phyloP scores from a whole-genome alignment of 2,888 invertebrate genomes.

The Aphodius sticticus region DNA sequence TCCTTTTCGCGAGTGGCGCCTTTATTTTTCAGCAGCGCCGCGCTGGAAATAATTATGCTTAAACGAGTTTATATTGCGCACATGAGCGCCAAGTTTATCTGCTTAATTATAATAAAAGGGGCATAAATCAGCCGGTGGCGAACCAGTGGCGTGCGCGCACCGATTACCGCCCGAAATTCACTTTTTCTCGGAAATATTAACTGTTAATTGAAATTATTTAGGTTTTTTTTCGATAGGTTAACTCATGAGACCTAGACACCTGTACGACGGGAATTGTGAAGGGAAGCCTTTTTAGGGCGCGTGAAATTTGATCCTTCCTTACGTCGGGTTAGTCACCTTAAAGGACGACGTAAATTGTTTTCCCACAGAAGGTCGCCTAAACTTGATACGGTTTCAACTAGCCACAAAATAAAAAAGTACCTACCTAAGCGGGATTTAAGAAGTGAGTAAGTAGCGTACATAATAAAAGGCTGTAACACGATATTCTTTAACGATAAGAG shows the following conservation, averaged over 20 bases:
- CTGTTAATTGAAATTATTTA: not conserved
- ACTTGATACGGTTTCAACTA: not conserved
- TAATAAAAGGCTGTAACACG: not conserved
- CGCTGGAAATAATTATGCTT: not conserved
- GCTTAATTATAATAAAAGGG: conserved; percentile 32
- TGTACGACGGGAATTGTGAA: not conserved
- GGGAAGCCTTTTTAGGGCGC: not conserved
- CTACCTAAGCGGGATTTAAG: not conserved
- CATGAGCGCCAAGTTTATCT: conserved; percentile 18
- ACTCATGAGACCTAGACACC: not conserved
- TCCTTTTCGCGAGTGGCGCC: not conserved
- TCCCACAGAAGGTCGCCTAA: not conserved
- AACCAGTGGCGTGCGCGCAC: not conserved
- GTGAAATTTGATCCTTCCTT: not conserved
- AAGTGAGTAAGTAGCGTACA: not conserved
- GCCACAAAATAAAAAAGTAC: not conserved
- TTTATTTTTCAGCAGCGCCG: not conserved
- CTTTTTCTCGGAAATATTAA: conserved; percentile 12
- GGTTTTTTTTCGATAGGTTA: not conserved
- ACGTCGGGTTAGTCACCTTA: not conserved
- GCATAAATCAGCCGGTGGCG: conserved; percentile 23
- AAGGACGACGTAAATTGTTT: not conserved
- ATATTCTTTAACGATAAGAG: not conserved
- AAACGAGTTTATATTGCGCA: too few relatives aligned
- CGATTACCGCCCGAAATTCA: conserved; percentile 8